Percentiles rank a stretch among this genome's conserved stretches.
phyloP scores from a whole-genome alignment of 2,888 invertebrate genomes.

The Mellilla xanthometata region DNA sequence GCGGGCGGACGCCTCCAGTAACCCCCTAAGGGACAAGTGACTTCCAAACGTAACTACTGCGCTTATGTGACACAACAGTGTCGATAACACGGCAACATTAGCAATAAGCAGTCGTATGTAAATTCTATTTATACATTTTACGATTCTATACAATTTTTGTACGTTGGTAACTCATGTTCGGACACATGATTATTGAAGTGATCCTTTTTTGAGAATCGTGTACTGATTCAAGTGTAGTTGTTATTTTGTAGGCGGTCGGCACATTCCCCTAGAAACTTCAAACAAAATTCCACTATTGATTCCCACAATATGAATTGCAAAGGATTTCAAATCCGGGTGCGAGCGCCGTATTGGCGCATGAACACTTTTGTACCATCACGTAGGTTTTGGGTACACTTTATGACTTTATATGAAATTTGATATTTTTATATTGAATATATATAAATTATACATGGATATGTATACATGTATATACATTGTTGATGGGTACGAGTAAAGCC shows the following conservation, averaged over 20 bases:
- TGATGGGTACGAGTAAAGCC: constrained; percentile 80
- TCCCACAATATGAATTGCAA: constrained; percentile 74
- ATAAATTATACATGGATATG: constrained; percentile 82
- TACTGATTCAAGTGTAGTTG: constrained; percentile 77
- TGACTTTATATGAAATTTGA: constrained; percentile 83
- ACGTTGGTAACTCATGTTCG: constrained; percentile 73
- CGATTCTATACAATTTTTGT: constrained; percentile 82
- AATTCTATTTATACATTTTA: constrained; percentile 82
- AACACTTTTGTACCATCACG: constrained; percentile 80
- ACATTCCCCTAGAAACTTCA: constrained; percentile 80
- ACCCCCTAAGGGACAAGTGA: constrained; percentile 32
- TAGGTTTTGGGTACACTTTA: constrained; percentile 83
- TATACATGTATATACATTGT: constrained; percentile 83
- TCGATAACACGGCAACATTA: constrained; percentile 65
- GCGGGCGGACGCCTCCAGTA: constrained; percentile 26
- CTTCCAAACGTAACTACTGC: constrained; percentile 41
- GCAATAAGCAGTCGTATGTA: constrained; percentile 81
- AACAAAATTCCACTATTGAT: constrained; percentile 77
- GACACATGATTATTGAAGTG: constrained; percentile 72
- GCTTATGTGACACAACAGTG: constrained; percentile 39
- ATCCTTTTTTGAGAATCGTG: constrained; percentile 82
- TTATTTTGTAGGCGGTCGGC: constrained; percentile 80
- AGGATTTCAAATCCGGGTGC: constrained; percentile 76
- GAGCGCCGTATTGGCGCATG: constrained; percentile 72
- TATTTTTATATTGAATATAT: constrained; percentile 83